Conservation (phyloP, 1,140 invertebrate genomes). For the Drosophila lacertosa region DNA sequence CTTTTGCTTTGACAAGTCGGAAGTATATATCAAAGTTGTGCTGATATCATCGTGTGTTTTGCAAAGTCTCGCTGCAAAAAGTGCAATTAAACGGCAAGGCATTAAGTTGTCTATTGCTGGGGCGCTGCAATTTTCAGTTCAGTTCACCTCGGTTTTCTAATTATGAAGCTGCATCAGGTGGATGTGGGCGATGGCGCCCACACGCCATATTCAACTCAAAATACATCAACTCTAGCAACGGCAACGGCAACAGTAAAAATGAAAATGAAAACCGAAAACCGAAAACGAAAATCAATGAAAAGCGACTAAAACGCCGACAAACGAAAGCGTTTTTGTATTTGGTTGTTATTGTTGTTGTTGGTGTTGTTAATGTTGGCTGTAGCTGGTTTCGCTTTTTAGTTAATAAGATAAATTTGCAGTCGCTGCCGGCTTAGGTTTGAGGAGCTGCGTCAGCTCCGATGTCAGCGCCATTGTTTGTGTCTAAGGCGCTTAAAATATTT, state of each 20-base stretch:
- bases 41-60: conserved; percentile 6
- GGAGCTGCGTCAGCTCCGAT: conserved; percentile 24
- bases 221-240: too few relatives aligned
- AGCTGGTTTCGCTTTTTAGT: conserved; percentile 49
- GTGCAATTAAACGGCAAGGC: background rate
- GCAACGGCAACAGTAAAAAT: background rate
- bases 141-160: conserved; percentile 3
- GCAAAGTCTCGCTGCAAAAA: background rate
- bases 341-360: conserved; percentile 2
- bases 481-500: conserved; percentile 55
- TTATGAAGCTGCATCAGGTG: conserved; percentile 39
- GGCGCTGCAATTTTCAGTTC: background rate
- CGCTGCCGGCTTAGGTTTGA: conserved; percentile 33
- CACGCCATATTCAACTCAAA: conserved; percentile 9
- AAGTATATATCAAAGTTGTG: background rate
- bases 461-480: conserved; percentile 35
- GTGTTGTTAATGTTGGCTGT: background rate
- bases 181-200: conserved; percentile 32
- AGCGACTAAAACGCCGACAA: conserved; percentile 37
- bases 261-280: background rate
- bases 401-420: conserved; percentile 63
- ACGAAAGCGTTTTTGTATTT: conserved; percentile 61
- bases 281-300: conserved; percentile 22
- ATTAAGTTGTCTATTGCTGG: background rate
- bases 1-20: conserved; percentile 5